phyloP scores from a whole-genome alignment of 1,140 invertebrate genomes.

The Camponotus vicinus region DNA sequence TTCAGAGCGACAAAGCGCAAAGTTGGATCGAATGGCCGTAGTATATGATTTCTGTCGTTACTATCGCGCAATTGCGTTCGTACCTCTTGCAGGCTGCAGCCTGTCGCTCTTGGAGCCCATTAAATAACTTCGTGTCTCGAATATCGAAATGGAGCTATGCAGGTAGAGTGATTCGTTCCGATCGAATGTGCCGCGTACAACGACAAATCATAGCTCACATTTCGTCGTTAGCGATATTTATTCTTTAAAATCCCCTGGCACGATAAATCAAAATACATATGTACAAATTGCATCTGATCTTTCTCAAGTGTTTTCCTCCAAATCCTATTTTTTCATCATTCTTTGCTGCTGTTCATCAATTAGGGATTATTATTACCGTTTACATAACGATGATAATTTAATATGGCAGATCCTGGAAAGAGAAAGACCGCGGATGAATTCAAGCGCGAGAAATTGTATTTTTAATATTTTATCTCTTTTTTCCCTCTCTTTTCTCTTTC shows the following conservation, averaged over 20 bases:
- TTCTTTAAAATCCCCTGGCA: background rate
- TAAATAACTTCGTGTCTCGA: conserved; percentile 65
- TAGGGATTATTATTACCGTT: background rate
- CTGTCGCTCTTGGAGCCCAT: conserved; percentile 53
- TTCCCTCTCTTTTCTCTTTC: background rate
- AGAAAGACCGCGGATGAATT: background rate
- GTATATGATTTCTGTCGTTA: conserved; percentile 57
- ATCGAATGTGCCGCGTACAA: background rate
- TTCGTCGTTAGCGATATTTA: conserved; percentile 13
- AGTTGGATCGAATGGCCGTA: conserved; percentile 49
- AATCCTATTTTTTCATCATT: background rate
- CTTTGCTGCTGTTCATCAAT: background rate
- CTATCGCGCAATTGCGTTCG: conserved; percentile 44
- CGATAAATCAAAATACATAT: conserved; percentile 6
- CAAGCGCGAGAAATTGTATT: background rate
- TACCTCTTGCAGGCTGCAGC: conserved; percentile 38
- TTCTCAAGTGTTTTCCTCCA: background rate
- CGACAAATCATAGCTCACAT: conserved; percentile 7
- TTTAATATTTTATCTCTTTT: conserved; percentile 34
- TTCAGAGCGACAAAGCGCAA: conserved; percentile 44
- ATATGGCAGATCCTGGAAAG: background rate
- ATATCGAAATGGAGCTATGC: conserved; percentile 41
- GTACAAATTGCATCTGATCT: background rate
- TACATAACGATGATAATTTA: conserved; percentile 5
- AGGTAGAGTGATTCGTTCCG: conserved; percentile 13